A percentile compares a stretch with the other conserved stretches of the same genome.
Conservation (phyloP, 2,888 invertebrate genomes). For the Xanthorhoe designata region DNA sequence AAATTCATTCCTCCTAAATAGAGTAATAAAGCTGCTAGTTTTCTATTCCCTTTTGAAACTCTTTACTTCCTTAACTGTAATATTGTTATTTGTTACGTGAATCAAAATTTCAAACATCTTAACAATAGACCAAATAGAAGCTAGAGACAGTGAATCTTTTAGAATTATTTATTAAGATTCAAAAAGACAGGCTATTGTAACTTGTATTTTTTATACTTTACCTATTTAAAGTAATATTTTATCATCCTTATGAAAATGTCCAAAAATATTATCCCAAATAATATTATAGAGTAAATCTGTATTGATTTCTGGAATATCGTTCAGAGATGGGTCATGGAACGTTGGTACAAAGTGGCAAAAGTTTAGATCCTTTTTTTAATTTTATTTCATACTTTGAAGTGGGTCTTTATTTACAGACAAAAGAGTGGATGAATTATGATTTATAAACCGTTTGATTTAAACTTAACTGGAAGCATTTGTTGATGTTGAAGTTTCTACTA, state of each 20-base stretch:
- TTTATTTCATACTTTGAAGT: constrained; percentile 3
- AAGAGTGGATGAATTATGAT: constrained; percentile 10
- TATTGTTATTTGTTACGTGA: constrained; percentile 35
- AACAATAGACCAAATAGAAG: constrained; percentile 67
- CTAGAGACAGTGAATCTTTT: constrained; percentile 57
- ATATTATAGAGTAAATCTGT: constrained; percentile 57
- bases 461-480: constrained; percentile 15
- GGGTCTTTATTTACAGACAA: constrained; percentile 6
- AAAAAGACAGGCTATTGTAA: constrained; percentile 59
- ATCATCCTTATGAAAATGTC: constrained; percentile 48
- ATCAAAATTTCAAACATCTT: constrained; percentile 47
- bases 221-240: constrained; percentile 54
- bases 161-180: constrained; percentile 54
- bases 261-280: constrained; percentile 47
- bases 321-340: constrained; percentile 50
- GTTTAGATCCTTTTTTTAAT: constrained; percentile 42
- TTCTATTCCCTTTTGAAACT: constrained; percentile 20
- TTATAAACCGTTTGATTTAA: constrained; percentile 2
- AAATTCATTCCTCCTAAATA: neutral
- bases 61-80: neutral
- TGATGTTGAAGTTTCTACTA: constrained; percentile 19
- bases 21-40: constrained; percentile 12
- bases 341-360: constrained; percentile 54
- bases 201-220: constrained; percentile 51
- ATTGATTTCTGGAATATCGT: constrained; percentile 58